Evolutionary conservation across 2,888 invertebrate species (phyloP), one percentile per base, ranked within the genome.

Genomic region (Rotaria socialis): DNA sequence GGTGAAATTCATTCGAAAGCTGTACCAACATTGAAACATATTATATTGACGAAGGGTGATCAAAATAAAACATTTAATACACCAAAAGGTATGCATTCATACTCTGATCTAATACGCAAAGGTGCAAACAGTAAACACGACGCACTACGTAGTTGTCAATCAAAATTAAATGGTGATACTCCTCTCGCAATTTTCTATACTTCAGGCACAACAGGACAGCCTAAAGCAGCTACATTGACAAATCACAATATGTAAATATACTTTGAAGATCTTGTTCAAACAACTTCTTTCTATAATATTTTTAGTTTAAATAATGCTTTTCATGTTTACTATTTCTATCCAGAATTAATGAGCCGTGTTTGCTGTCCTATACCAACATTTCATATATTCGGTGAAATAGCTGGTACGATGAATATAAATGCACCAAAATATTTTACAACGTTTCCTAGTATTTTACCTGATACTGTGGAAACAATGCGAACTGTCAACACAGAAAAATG

Each of bases 351-450:
- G 80, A 80, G 47, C 14, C 22, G 47, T 10, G 80, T 87, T 41
- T 87, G 87, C 14, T 85, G 84, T 84, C 87, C 87, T 0, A 84
- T 87, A 50, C 87, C 87, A 8, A 67, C 85, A 27, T 87, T 87
- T 84, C 87, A 87, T 50, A 84, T 84, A 52, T 87, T 87, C 16
- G 85, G 87, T 41, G 35, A 85, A 67, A n/a, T 85, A 5, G 74
- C 52, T 6, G 86, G 86, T n/a, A 67, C 84, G 14, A 41, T 86
- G 19, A 74, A 85, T 41, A 56, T 85, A 10, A 52, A 58, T 58
- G 43, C 55, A 55, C 22, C 58, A 7, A 85, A 85, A 22, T 47
- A n/a, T 47, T 85, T 67, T 16, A 50, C 56, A 16, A 55, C 84
- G 7, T 84, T 87, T 60, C 85, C 87, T 43, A 50, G 56, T 27